phyloP scores from a whole-genome alignment of 1,140 invertebrate species.

The Leptinotarsa texana region DNA sequence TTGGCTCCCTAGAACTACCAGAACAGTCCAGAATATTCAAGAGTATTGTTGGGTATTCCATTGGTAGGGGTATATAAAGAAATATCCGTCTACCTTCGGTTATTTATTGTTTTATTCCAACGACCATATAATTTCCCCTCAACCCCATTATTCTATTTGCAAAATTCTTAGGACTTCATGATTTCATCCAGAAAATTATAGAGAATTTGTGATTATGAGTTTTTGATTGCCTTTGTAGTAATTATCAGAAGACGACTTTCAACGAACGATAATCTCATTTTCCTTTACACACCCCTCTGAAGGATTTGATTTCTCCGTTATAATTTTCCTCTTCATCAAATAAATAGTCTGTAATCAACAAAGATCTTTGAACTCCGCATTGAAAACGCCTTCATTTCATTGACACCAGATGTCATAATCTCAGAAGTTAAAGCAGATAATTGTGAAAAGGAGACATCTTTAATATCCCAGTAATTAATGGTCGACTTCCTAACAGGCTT shows the following conservation, averaged over 20 bases:
- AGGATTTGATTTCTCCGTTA: background rate
- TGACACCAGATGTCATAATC: slow-evolving; percentile 16
- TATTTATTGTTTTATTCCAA: too few species aligned
- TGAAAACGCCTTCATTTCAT: background rate
- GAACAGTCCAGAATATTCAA: too few species aligned
- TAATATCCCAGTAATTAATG: slow-evolving; percentile 38
- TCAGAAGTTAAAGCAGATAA: slow-evolving; percentile 22
- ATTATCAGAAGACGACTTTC: background rate
- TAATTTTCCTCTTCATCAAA: background rate
- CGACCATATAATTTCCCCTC: too few species aligned
- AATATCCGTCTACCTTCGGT: too few species aligned
- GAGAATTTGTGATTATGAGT: too few species aligned
- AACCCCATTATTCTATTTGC: too few species aligned
- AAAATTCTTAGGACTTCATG: too few species aligned
- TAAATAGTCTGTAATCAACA: background rate
- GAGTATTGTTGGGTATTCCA: too few species aligned
- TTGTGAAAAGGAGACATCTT: slow-evolving; percentile 29
- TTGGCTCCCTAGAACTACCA: too few species aligned
- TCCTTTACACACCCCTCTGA: background rate
- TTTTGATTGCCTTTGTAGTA: too few species aligned
- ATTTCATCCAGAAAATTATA: too few species aligned
- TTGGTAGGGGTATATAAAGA: too few species aligned
- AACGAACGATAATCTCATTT: background rate
- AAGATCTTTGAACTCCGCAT: background rate
- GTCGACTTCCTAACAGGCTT: slow-evolving; percentile 32